phyloP scores from a whole-genome alignment of 1,140 invertebrate species.

The Neodiprion fabricii region DNA sequence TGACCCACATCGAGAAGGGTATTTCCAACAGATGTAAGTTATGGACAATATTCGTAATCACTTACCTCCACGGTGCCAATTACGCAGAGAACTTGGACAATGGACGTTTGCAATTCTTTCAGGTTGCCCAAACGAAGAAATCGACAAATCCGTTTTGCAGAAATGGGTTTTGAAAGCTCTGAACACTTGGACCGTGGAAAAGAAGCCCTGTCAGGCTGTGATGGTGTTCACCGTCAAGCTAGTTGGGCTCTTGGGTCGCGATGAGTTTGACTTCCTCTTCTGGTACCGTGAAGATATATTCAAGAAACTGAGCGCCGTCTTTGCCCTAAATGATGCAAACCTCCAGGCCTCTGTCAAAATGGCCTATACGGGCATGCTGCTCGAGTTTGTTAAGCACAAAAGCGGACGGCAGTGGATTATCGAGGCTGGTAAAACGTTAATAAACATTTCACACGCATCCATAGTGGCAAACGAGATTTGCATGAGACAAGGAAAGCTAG shows the following conservation, averaged over 20 bases:
- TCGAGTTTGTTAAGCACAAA: conserved; percentile 60
- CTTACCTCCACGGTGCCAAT: conserved; percentile 10
- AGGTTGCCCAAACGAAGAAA: conserved; percentile 32
- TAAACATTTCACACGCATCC: conserved; percentile 13
- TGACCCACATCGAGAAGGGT: conserved; percentile 48
- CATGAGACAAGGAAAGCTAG: no score
- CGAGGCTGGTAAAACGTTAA: conserved; percentile 45
- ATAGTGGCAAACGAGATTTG: no score
- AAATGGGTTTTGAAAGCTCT: conserved; percentile 48
- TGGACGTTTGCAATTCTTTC: not conserved
- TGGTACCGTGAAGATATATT: conserved; percentile 51
- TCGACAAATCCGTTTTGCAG: conserved; percentile 36
- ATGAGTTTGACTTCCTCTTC: conserved; percentile 53
- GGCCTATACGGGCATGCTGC: conserved; percentile 66
- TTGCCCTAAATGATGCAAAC: conserved; percentile 44
- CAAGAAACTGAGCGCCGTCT: conserved; percentile 47
- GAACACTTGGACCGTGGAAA: conserved; percentile 41
- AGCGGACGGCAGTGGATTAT: conserved; percentile 66
- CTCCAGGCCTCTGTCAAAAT: conserved; percentile 66
- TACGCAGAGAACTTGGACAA: not conserved
- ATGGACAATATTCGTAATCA: not conserved
- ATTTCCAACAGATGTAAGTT: not conserved
- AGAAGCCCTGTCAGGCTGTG: conserved; percentile 52
- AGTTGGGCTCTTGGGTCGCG: conserved; percentile 51
- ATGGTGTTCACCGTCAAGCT: conserved; percentile 59